A percentile compares a stretch with the other conserved stretches of the same genome.
phyloP scores from a whole-genome alignment of 2,888 invertebrate genomes.

The Dorcus hopei region DNA sequence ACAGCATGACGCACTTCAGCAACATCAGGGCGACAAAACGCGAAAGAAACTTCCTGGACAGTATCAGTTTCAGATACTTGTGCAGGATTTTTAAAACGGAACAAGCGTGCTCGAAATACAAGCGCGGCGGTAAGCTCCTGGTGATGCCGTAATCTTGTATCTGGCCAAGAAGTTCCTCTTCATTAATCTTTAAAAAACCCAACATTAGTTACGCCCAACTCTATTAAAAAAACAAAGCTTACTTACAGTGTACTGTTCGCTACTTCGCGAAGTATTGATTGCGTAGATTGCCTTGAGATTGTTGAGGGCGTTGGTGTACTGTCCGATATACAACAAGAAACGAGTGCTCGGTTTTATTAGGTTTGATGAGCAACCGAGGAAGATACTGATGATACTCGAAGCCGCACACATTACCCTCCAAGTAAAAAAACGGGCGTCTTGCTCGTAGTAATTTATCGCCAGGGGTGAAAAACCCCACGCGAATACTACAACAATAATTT shows the following conservation, averaged over 20 bases:
- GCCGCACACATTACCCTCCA: constrained; percentile 50
- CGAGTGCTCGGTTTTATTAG: constrained; percentile 49
- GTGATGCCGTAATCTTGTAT: constrained; percentile 18
- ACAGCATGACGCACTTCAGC: constrained; percentile 10
- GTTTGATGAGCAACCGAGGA: constrained; percentile 45
- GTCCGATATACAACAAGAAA: constrained; percentile 43
- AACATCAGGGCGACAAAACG: constrained; percentile 7
- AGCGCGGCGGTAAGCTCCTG: constrained; percentile 11
- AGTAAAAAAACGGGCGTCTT: constrained; percentile 31
- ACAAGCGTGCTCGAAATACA: constrained; percentile 17
- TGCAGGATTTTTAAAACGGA: constrained; percentile 11
- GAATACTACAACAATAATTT: constrained; percentile 5
- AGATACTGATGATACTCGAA: constrained; percentile 42
- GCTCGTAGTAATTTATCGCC: constrained; percentile 7
- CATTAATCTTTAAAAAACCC: constrained; percentile 10
- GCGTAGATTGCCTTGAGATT: constrained; percentile 50
- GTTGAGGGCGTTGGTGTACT: constrained; percentile 40
- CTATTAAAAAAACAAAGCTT: too few relatives aligned
- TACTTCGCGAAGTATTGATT: constrained; percentile 50
- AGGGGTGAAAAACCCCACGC: constrained; percentile 16
- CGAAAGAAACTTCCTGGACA: constrained; percentile 5
- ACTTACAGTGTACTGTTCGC: constrained; percentile 42
- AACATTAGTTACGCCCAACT: not conserved
- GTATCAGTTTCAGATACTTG: constrained; percentile 6
- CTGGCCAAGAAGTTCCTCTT: constrained; percentile 9